Evolutionary conservation across 2,797 vertebrate species (phyloP), one percentile per base, ranked within the genome.

Genomic region (Netta rufina): DNA sequence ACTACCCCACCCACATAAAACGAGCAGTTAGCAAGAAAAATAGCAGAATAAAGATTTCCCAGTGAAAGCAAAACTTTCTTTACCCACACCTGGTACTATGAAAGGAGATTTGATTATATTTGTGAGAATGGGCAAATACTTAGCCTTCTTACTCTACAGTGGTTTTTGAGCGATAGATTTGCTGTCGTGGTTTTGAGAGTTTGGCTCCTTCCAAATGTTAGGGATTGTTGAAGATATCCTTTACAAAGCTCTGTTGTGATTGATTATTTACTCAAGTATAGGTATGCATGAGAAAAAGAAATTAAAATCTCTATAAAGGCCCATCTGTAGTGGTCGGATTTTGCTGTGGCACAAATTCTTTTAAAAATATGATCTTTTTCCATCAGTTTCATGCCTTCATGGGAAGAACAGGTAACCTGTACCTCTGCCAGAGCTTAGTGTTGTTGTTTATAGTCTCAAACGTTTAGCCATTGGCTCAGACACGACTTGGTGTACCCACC

Each of bases 1-100:
- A 82, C 49, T 84, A 93, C 94, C 83, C 84, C 95, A 97, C 95
- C 91, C 95, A 95, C 90, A 75, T 89, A 94, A 95, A 95, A 62
- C 78, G 92, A 92, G 77, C 85, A 95, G 72, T 93, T 90, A 93
- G 81, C 92, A 92, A 69, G 92, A 91, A 97, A 93, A 96, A 87
- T 77, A 90, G 47, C 57, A 92, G 85, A 95, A 93, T 74, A 80
- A 89, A 89, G 32, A 92, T 84, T 66, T 87, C 90, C 45, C 69
- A 92, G 72, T 93, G 90, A 89, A 92, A 96, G 81, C 65, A 82
- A 93, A 92, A 13, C 20, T 90, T 60, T 72, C 65, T 84, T 91
- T 36, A 87, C 76, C 87, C 11, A 33, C 76, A 20, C n/a, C 27
- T 95, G 80, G 65, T 66, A 24, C 47, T 91, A 2, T 62, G 69